phyloP scores from a whole-genome alignment of 2,888 invertebrate species.

The Drosophila affinis region DNA sequence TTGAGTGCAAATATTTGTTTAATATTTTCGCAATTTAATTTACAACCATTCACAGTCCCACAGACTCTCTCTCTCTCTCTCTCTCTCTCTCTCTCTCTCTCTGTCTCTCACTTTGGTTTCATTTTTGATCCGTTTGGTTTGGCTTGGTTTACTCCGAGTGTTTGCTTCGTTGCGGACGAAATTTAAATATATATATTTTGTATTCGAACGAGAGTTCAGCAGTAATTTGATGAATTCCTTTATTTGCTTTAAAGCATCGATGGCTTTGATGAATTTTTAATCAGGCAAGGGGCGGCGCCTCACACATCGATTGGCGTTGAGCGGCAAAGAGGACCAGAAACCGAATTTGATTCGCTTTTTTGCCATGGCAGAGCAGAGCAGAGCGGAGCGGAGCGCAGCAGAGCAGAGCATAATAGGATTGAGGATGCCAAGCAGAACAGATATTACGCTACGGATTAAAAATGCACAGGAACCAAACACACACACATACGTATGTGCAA shows the following conservation, averaged over 20 bases:
- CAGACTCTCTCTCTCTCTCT: too few relatives aligned
- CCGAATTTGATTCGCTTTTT: background rate
- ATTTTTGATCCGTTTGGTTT: conserved; percentile 22
- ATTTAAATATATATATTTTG: conserved; percentile 14
- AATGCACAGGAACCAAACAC: background rate
- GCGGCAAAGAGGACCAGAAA: background rate
- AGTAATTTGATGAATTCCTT: conserved; percentile 19
- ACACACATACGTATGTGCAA: too few relatives aligned
- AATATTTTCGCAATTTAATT: conserved; percentile 60
- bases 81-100: too few relatives aligned
- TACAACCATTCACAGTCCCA: conserved; percentile 29
- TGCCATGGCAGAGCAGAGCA: background rate
- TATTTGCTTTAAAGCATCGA: conserved; percentile 42
- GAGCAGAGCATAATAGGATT: background rate
- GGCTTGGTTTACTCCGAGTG: background rate
- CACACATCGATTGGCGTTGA: conserved; percentile 2
- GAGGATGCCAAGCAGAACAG: background rate
- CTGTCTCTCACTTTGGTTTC: conserved; percentile 19
- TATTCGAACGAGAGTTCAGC: background rate
- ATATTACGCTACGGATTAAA: background rate
- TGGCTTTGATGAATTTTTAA: conserved; percentile 47
- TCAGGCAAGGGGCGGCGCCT: conserved; percentile 6
- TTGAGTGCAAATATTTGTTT: conserved; percentile 71
- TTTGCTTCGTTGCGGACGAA: conserved; percentile 32
- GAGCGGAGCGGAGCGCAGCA: background rate